Evolutionary conservation across 2,113 vertebrate species (phyloP).

Genomic region (Rhinogobius similis): DNA sequence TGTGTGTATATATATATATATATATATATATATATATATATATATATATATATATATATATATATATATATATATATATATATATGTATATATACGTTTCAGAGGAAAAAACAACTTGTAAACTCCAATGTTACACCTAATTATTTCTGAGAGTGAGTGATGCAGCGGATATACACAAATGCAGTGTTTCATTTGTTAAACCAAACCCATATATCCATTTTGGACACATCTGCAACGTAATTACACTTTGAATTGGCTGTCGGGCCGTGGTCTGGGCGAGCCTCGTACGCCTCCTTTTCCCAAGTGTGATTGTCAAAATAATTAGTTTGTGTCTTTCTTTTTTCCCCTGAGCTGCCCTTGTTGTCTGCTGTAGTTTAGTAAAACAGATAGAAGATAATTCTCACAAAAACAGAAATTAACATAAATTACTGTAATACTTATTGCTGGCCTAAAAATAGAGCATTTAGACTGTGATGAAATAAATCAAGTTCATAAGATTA

Average conservation of each 20-base stretch:
- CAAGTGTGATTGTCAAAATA: slow-evolving; percentile 61
- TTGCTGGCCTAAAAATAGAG: background rate
- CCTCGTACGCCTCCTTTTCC: slow-evolving; percentile 55
- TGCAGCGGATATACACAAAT: no score
- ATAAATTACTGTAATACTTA: slow-evolving; percentile 18
- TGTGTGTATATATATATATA: background rate
- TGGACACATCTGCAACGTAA: slow-evolving; percentile 56
- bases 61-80: no score
- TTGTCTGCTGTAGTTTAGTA: slow-evolving; percentile 16
- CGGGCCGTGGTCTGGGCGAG: slow-evolving; percentile 33
- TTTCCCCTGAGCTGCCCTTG: slow-evolving; percentile 4
- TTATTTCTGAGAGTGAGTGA: background rate
- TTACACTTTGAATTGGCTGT: slow-evolving; percentile 52
- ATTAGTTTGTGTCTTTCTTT: slow-evolving; percentile 18
- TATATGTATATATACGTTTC: no score
- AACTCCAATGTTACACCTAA: no score
- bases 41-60: no score
- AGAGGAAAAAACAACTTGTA: background rate
- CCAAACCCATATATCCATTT: slow-evolving; percentile 33
- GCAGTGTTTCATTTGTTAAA: no score
- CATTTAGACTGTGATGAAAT: slow-evolving; percentile 18
- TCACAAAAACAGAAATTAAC: slow-evolving; percentile 22
- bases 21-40: no score
- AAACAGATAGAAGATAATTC: slow-evolving; percentile 32
- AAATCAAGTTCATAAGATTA: background rate